Evolutionary conservation across 1,140 invertebrate genomes (phyloP).

Genomic region (Heterodera schachtii): DNA sequence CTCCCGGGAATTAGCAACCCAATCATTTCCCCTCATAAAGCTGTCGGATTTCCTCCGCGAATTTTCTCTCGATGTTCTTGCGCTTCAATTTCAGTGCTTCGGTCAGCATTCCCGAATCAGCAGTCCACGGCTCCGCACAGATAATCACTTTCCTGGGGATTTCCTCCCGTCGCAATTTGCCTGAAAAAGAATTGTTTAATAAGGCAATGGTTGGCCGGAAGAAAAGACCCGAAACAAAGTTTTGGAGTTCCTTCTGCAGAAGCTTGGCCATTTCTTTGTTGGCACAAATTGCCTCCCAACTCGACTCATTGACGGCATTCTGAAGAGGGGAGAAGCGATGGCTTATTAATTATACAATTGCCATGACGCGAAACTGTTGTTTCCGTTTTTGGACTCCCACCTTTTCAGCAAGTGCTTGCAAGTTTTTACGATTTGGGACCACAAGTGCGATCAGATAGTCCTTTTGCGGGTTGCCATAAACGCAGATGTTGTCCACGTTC

Average conservation of each 20-base stretch:
- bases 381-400: slow-evolving; percentile 39
- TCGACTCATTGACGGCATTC: slow-evolving; percentile 48
- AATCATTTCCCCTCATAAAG: slow-evolving; percentile 75
- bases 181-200: slow-evolving; percentile 35
- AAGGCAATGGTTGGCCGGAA: slow-evolving; percentile 12
- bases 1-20: no score
- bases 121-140: slow-evolving; percentile 87
- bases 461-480: slow-evolving; percentile 84
- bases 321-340: slow-evolving; percentile 37
- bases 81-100: slow-evolving; percentile 95
- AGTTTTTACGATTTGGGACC: slow-evolving; percentile 76
- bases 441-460: slow-evolving; percentile 85
- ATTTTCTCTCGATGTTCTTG: slow-evolving; percentile 88
- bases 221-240: slow-evolving; percentile 49
- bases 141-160: slow-evolving; percentile 87
- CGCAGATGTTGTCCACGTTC: slow-evolving; percentile 90
- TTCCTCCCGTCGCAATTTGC: slow-evolving; percentile 78
- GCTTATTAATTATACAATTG: neutral
- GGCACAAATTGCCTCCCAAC: slow-evolving; percentile 49
- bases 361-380: slow-evolving; percentile 30
- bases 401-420: slow-evolving; percentile 64
- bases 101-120: slow-evolving; percentile 89
- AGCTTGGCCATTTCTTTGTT: slow-evolving; percentile 49
- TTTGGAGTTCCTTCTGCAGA: slow-evolving; percentile 55
- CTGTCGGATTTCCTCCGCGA: slow-evolving; percentile 83